Evolutionary conservation across 1,140 invertebrate genomes (phyloP), one percentile per base, ranked within the genome.

Genomic region (Cydia splendana): DNA sequence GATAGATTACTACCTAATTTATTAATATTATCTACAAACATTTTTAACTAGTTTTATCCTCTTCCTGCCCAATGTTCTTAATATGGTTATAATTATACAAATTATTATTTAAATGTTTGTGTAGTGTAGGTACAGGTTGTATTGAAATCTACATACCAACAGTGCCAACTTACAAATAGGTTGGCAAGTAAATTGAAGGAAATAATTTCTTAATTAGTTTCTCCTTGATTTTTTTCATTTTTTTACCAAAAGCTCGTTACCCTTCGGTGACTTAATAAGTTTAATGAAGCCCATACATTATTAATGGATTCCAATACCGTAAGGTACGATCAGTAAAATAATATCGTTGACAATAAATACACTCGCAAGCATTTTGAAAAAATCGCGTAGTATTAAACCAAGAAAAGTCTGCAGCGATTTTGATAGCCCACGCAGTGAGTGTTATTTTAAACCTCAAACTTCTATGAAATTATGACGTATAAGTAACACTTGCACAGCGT

Each of bases 211-310:
- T 76, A 76, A 67, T 67, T 67, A 67, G 67, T 45, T 38, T 38
- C 30, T 38, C 30, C 30, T 38, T 38, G n/a, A 62, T 71, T 77
- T 77, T 48, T 74, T 42, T 77, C n/a, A 9, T 3, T 65, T 76
- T 76, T 76, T 76, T 65, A 20, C 48, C 62, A 45, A 51, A 67
- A 42, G 42, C 76, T 71, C 57, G 38, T 77, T 65, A 74, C 57
- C 48, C 48, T 34, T 42, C 74, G 62, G 48, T 65, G 71, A 65
- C 76, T 77, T 77, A 77, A 77, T 77, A 75, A 75, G 53, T 77
- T 77, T 77, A 73, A 77, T 73, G 38, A 69, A 75, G 57, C 30
- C 57, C 38, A 77, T 77, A 77, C 76, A 77, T 77, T 77, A 77
- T 77, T 77, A 74, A 77, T 65, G 73, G n/a, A 74, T 75, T 73